A percentile compares a stretch with the other conserved stretches of the same genome.
These are phyloP conservation scores for Leptopilina boulardi DNA, from an alignment of 1,140 invertebrate species.

Conservation along the genomic window DNA sequence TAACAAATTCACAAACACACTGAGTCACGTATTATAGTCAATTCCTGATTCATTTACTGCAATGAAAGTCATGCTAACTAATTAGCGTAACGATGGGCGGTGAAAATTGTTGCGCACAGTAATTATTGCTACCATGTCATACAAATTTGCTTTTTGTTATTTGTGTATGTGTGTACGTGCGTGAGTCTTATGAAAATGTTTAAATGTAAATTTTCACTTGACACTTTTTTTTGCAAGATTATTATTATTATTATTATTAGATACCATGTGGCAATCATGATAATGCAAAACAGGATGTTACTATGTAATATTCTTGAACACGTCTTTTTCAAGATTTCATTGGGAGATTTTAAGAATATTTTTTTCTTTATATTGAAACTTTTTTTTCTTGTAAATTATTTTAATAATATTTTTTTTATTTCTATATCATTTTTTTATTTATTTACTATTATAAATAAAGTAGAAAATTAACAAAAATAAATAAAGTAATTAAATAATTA, in stretches of 20 bases:
- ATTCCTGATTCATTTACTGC: neutral
- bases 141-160: neutral
- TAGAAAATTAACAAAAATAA: no score
- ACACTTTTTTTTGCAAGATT: constrained; percentile 6
- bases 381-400: no score
- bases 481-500: no score
- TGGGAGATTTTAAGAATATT: neutral
- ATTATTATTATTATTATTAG: neutral
- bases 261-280: constrained; percentile 24
- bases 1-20: neutral
- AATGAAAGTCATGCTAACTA: constrained; percentile 29
- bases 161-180: no score
- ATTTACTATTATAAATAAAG: no score
- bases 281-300: constrained; percentile 32
- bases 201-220: constrained; percentile 26
- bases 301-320: neutral
- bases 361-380: neutral
- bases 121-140: constrained; percentile 28
- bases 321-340: neutral
- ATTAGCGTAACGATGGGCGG: constrained; percentile 32
- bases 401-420: no score
- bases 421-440: no score
- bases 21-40: neutral
- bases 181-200: neutral
- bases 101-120: constrained; percentile 11